Evolutionary conservation across 2,113 vertebrate species (phyloP), one percentile per base, ranked within the genome.

Genomic region (Atlantisia rogersi): DNA sequence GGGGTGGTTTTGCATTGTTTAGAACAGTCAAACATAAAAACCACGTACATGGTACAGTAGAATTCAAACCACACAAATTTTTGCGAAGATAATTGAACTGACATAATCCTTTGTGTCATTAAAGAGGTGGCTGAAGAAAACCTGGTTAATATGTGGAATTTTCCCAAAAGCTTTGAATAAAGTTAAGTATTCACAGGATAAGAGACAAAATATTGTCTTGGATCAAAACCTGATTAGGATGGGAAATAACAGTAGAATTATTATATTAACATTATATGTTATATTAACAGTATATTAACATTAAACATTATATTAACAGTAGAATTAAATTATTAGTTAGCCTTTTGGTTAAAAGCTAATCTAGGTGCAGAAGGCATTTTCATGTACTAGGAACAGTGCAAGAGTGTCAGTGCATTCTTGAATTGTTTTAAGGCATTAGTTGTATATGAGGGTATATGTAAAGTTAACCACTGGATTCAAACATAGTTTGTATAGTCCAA

Each of bases 11-110:
- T 70, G 32, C n/a, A 21, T 29, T 62, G 10, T 81, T 77, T 65
- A 42, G 83, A 83, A 60, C 1, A 52, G 12, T 59, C 12, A 26
- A 48, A 35, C 14, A 76, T 37, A 40, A 40, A 42, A 11, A 2
- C 1, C 17, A 18, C 0, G 0, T 13, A 8, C 11, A 29, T 39
- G 0, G 0, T 46, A 20, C 4, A 13, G 25, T 18, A 60, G 29
- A 68, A 91, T 82, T 87, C 32, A 90, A 86, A 42, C 31, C 22
- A 50, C 18, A 15, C 11, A 5, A 1, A 37, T 39, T 71, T 82
- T 88, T 71, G 11, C 31, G 26, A 40, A 52, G 19, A 12, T 22
- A 59, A 25, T 24, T 69, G 35, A 20, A 40, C 22, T 81, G 21
- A 15, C 7, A 81, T 18, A 59, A 15, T 50, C 13, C 11, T 75